Evolutionary conservation across 2,113 vertebrate species (phyloP).

Genomic region (Arvicanthis niloticus): DNA sequence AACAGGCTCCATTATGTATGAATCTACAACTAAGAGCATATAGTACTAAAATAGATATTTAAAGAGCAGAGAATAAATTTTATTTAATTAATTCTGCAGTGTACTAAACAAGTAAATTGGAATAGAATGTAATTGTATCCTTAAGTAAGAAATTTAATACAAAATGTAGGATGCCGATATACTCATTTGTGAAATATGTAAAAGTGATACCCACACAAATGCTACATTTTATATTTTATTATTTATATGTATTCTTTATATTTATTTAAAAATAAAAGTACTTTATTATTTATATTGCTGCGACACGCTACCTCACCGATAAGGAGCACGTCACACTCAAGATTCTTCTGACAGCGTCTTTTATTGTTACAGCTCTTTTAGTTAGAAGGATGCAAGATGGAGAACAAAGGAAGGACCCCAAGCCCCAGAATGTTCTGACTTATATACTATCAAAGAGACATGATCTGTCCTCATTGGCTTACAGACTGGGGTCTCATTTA

Average conservation of each 20-base stretch:
- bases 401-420: too few species aligned
- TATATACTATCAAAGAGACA: too few species aligned
- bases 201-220: rapidly evolving
- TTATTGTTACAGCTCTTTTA: too few species aligned
- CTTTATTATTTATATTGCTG: neutral
- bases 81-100: neutral
- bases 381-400: too few species aligned
- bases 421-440: too few species aligned
- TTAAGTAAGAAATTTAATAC: neutral
- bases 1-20: neutral
- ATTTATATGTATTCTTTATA: too few species aligned
- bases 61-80: neutral
- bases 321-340: too few species aligned
- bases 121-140: neutral
- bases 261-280: too few species aligned
- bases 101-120: neutral
- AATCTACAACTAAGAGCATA: neutral
- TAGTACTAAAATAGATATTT: neutral
- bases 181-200: neutral
- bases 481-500: too few species aligned
- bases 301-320: too few species aligned
- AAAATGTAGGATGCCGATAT: neutral
- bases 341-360: too few species aligned
- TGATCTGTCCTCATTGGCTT: too few species aligned
- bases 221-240: neutral